Percentiles rank a stretch among this genome's conserved stretches.
Conservation (phyloP, 2,888 invertebrate genomes). For the Drosophila fungiperda region DNA sequence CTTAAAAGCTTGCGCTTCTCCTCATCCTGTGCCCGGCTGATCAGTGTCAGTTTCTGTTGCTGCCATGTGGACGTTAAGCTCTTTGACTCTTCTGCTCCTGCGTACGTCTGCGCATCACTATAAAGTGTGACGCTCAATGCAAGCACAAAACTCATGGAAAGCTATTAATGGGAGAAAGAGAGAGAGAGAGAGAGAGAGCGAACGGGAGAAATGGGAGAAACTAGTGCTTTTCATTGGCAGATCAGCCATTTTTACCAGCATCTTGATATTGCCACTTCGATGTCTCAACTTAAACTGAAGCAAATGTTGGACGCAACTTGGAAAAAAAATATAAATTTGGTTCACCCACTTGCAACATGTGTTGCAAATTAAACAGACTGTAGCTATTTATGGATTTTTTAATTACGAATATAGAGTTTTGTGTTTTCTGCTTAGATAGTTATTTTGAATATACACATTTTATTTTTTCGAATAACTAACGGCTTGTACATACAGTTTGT, state of each 20-base stretch:
- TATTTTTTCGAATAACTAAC: constrained; percentile 45
- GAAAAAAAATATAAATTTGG: not conserved
- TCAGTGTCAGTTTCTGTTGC: constrained; percentile 85
- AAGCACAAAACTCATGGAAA: constrained; percentile 46
- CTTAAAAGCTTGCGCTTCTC: constrained; percentile 79
- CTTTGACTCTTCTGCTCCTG: not conserved
- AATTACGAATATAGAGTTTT: constrained; percentile 71
- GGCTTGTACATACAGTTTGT: constrained; percentile 33
- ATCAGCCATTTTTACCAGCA: constrained; percentile 42
- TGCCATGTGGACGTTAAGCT: constrained; percentile 68
- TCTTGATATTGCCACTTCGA: constrained; percentile 12
- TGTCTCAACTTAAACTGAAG: constrained; percentile 21
- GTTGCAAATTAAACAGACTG: constrained; percentile 28
- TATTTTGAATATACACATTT: constrained; percentile 57
- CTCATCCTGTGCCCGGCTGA: constrained; percentile 83
- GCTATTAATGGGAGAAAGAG: constrained; percentile 28
- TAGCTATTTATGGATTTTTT: constrained; percentile 40
- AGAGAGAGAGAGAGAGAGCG: not conserved
- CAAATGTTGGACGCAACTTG: constrained; percentile 19
- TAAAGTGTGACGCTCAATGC: constrained; percentile 41
- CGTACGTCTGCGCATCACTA: constrained; percentile 14
- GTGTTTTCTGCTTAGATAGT: constrained; percentile 58
- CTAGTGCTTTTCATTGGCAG: not conserved
- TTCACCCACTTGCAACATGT: constrained; percentile 34
- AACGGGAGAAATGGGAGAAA: not conserved